Evolutionary conservation across 2,888 invertebrate genomes (phyloP), one percentile per base, ranked within the genome.

Genomic region (Elmis aenea): DNA sequence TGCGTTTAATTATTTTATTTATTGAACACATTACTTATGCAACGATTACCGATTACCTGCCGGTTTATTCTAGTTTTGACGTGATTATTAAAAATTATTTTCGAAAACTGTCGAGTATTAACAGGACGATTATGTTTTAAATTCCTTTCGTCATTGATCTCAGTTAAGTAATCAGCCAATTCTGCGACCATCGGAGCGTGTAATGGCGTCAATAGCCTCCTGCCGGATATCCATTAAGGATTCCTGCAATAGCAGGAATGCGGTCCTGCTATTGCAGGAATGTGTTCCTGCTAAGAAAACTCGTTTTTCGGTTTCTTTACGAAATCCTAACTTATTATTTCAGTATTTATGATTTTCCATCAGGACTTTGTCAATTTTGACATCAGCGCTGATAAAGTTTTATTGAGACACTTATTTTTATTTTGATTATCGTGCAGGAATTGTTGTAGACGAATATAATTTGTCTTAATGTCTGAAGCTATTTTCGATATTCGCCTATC

Each of bases 171-270:
- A 48, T 45, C 45, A 44, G 44, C 36, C 42, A 50, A 43, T 50
- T 43, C 33, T 33, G 35, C 25, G 38, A 35, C 40, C 47, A 50
- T 42, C 44, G 49, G 46, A 51, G 48, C 53, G 50, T 44, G 45
- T 50, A 54, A 55, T 53, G 49, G 50, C 51, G 49, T 50, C 53
- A 51, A 54, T 53, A 49, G 53, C 49, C 44, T 45, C 42, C 48
- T 38, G 39, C 52, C 49, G 48, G 52, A 52, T 50, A 53, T 53
- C 54, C 54, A 55, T 55, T 55, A 54, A 52, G 46, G 51, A 51
- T 52, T 50, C 45, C 50, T 41, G 42, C 45, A 46, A 46, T 42
- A 46, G 39, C 45, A 39, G 33, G 42, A 45, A 38, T 18, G 8
- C 18, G 18, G 5, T n/a, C n/a, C 36, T 38, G 26, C 24, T 32